Percentiles rank a stretch among this genome's conserved stretches.
Conservation (phyloP, 2,113 vertebrate species). For the Ornithorhynchus anatinus region DNA sequence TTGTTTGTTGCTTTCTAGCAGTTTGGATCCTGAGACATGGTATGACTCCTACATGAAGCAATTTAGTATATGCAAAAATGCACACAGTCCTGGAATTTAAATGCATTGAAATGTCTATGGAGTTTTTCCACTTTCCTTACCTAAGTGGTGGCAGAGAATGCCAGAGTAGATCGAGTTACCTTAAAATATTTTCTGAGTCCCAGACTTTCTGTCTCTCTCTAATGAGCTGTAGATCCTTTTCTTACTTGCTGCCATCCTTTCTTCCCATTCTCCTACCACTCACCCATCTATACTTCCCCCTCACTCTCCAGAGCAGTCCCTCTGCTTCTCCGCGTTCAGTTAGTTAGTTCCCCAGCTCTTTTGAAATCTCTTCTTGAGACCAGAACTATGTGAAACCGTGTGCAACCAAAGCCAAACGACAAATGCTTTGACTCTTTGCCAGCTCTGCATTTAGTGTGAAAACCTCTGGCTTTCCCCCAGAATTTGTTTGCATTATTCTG, state of each 20-base stretch:
- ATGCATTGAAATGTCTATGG: conserved; percentile 23
- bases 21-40: too few species aligned
- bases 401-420: background rate
- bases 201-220: background rate
- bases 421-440: conserved; percentile 23
- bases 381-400: background rate
- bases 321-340: background rate
- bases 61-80: conserved; percentile 31
- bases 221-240: background rate
- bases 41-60: too few species aligned
- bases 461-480: background rate
- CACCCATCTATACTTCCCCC: background rate
- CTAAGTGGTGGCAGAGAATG: background rate
- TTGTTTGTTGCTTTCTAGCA: background rate
- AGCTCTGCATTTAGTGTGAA: background rate
- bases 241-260: background rate
- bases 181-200: background rate
- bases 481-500: background rate
- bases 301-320: background rate
- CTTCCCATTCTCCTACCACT: background rate
- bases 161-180: conserved; percentile 5
- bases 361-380: conserved; percentile 14
- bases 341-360: background rate
- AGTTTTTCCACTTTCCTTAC: background rate
- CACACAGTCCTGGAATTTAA: conserved; percentile 10